These are phyloP conservation scores for Anisognathus igniventris DNA, from an alignment of 2,797 vertebrate genomes.

Conservation along the genomic window DNA sequence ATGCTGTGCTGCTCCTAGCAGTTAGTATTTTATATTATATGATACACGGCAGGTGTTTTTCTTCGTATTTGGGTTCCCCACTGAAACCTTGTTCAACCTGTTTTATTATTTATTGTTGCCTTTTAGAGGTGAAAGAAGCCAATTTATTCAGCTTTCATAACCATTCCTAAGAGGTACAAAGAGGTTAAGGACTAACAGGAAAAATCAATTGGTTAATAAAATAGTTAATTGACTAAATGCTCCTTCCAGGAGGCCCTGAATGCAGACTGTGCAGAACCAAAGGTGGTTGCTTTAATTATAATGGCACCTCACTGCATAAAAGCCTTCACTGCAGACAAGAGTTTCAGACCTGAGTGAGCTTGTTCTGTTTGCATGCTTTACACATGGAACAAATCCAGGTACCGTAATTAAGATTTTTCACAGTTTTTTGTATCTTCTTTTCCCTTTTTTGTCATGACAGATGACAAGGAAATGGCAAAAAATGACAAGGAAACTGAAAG, in stretches of 20 bases:
- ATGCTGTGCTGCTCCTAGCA: slow-evolving; percentile 39
- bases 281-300: slow-evolving; percentile 70
- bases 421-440: not conserved
- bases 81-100: slow-evolving; percentile 62
- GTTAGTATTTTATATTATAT: slow-evolving; percentile 64
- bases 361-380: slow-evolving; percentile 40
- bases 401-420: slow-evolving; percentile 17
- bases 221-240: slow-evolving; percentile 79
- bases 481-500: not conserved
- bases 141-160: slow-evolving; percentile 71
- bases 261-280: slow-evolving; percentile 65
- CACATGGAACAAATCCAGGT: slow-evolving; percentile 39
- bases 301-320: slow-evolving; percentile 41
- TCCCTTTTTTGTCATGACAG: not conserved
- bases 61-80: slow-evolving; percentile 58
- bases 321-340: slow-evolving; percentile 44
- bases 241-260: slow-evolving; percentile 61
- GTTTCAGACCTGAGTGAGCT: slow-evolving; percentile 48
- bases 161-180: slow-evolving; percentile 60
- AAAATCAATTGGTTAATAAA: slow-evolving; percentile 80
- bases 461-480: not conserved
- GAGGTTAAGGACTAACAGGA: slow-evolving; percentile 64
- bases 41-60: slow-evolving; percentile 69
- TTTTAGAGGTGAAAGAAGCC: slow-evolving; percentile 71
- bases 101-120: slow-evolving; percentile 74